Conservation (phyloP, 2,797 vertebrate genomes). For the Gobio occitaniae region DNA sequence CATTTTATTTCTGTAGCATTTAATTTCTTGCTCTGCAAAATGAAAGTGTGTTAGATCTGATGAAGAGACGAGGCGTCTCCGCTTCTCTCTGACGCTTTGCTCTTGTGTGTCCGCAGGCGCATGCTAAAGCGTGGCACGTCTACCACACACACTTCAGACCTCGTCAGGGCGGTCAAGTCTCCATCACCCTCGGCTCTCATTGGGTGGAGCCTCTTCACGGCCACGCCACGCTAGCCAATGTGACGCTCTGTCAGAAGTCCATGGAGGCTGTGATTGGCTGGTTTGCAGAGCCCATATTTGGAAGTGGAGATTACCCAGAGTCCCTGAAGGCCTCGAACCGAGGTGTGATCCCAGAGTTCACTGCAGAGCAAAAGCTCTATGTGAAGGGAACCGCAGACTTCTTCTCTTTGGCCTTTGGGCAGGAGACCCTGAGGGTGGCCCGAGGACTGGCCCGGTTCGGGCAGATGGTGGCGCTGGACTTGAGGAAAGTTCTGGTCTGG, state of each 20-base stretch:
- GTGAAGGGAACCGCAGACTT: constrained; percentile 91
- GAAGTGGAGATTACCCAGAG: constrained; percentile 89
- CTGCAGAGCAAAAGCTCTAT: constrained; percentile 80
- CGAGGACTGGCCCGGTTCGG: constrained; percentile 77
- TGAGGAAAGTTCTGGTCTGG: constrained; percentile 88
- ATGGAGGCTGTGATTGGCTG: constrained; percentile 90
- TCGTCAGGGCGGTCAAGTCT: constrained; percentile 86
- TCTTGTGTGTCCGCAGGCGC: constrained; percentile 83
- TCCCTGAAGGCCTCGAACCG: constrained; percentile 78
- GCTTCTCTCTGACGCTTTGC: constrained; percentile 21
- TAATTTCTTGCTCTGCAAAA: too few relatives aligned
- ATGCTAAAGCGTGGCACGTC: constrained; percentile 90
- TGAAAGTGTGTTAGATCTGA: not conserved
- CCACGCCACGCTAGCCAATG: constrained; percentile 68
- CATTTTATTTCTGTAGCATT: too few relatives aligned
- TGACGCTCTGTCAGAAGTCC: constrained; percentile 86
- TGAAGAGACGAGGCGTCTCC: not conserved
- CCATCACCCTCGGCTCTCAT: constrained; percentile 92
- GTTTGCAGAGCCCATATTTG: constrained; percentile 92
- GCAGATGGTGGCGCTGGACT: constrained; percentile 82
- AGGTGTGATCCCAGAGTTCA: constrained; percentile 80
- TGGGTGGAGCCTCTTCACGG: constrained; percentile 89
- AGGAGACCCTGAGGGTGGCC: constrained; percentile 86
- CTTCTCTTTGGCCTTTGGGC: constrained; percentile 94
- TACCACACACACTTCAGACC: constrained; percentile 85